phyloP scores from a whole-genome alignment of 2,113 vertebrate genomes.

The Eidolon helvum region DNA sequence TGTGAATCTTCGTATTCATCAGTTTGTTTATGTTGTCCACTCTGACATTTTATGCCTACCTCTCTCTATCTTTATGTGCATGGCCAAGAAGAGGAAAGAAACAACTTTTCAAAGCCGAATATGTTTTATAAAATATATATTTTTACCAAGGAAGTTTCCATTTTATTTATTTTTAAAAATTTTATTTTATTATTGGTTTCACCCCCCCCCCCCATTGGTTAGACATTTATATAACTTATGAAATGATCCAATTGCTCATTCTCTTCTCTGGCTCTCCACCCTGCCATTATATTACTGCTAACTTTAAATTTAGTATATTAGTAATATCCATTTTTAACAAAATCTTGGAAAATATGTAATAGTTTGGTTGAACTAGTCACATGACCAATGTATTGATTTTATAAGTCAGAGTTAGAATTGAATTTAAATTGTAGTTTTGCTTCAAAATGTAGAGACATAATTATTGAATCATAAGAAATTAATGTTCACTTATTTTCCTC shows the following conservation, averaged over 20 bases:
- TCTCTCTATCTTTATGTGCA: neutral
- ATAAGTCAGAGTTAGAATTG: neutral
- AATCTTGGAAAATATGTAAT: neutral
- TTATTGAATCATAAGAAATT: neutral
- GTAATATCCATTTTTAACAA: neutral
- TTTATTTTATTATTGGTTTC: too few species aligned
- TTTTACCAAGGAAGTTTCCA: neutral
- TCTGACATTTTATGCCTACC: neutral
- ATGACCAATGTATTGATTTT: neutral
- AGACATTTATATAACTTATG: too few species aligned
- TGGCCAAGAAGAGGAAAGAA: neutral
- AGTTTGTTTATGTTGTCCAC: neutral
- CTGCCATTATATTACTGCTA: too few species aligned
- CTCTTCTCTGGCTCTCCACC: too few species aligned
- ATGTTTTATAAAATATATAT: neutral
- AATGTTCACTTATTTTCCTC: neutral
- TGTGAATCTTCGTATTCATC: neutral
- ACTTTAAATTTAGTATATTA: neutral
- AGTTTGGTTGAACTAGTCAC: neutral
- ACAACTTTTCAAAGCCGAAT: neutral
- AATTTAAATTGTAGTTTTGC: neutral
- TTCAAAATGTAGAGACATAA: neutral
- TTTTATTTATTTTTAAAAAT: neutral
- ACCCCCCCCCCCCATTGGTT: too few species aligned
- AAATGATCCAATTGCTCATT: too few species aligned